phyloP scores from a whole-genome alignment of 2,797 vertebrate species.

The Ispidina picta region DNA sequence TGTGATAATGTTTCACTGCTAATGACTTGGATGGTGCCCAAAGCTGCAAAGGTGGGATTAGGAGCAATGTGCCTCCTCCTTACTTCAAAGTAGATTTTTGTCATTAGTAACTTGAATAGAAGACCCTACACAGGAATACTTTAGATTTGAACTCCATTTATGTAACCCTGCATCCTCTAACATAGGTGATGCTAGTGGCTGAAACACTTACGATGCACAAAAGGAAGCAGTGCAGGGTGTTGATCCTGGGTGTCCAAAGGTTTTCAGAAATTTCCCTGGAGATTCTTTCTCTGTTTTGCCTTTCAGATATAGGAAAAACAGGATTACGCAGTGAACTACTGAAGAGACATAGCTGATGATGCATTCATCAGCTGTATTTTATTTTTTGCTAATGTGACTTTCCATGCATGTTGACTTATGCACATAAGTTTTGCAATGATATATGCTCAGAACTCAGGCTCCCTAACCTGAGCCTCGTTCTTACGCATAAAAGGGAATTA shows the following conservation, averaged over 20 bases:
- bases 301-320: neutral
- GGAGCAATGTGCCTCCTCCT: neutral
- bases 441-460: neutral
- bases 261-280: neutral
- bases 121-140: neutral
- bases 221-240: neutral
- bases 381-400: neutral
- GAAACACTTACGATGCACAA: rapidly evolving
- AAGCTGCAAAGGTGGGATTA: neutral
- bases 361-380: neutral
- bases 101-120: neutral
- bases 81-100: neutral
- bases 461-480: neutral
- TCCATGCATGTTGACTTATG: neutral
- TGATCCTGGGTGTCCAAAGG: neutral
- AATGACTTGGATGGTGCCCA: neutral
- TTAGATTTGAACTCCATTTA: neutral
- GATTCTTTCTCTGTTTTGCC: neutral
- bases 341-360: neutral
- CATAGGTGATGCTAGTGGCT: neutral
- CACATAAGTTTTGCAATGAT: neutral
- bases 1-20: neutral
- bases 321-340: neutral
- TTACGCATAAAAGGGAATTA: neutral
- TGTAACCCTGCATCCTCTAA: neutral